Conservation (phyloP, 92 coral and sea anemone genomes). For the Actinostola sp. region DNA sequence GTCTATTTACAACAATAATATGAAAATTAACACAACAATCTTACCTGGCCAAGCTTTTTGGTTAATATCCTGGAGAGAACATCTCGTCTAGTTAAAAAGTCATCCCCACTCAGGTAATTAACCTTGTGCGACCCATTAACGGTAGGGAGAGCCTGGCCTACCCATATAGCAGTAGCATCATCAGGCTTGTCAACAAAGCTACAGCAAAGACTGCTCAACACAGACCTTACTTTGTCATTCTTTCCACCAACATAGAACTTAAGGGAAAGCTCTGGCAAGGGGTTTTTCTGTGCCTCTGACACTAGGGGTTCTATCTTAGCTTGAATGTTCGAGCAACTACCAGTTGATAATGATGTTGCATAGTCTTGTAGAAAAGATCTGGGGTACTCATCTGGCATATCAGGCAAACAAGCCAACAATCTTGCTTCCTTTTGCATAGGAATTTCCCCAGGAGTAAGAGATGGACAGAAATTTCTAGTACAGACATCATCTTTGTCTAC, state of each 20-base stretch:
- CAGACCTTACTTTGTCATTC: constrained; percentile 37
- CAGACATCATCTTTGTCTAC: constrained; percentile 64
- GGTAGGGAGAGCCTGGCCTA: constrained; percentile 22
- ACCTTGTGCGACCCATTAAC: constrained; percentile 30
- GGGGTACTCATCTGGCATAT: constrained; percentile 63
- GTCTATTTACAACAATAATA: too few relatives aligned
- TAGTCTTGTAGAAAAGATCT: constrained; percentile 58
- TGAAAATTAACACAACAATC: too few relatives aligned
- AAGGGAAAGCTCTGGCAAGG: constrained; percentile 18
- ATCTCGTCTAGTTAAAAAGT: constrained; percentile 59
- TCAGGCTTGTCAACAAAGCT: constrained; percentile 49
- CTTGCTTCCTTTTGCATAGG: constrained; percentile 70
- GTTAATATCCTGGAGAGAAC: constrained; percentile 28
- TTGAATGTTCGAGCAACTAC: constrained; percentile 19
- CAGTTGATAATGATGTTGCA: constrained; percentile 24
- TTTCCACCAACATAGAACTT: constrained; percentile 54
- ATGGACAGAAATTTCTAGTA: constrained; percentile 71
- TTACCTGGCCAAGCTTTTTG: constrained; percentile 42
- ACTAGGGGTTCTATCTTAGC: constrained; percentile 22
- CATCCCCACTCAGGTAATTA: constrained; percentile 76
- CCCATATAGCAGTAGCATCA: constrained; percentile 80
- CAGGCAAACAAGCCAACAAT: constrained; percentile 57
- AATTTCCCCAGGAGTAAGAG: constrained; percentile 48
- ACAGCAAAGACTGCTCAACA: constrained; percentile 63
- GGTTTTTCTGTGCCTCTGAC: constrained; percentile 14